These are phyloP conservation scores for Myripristis murdjan DNA, from an alignment of 2,797 vertebrate genomes.

Conservation along the genomic window DNA sequence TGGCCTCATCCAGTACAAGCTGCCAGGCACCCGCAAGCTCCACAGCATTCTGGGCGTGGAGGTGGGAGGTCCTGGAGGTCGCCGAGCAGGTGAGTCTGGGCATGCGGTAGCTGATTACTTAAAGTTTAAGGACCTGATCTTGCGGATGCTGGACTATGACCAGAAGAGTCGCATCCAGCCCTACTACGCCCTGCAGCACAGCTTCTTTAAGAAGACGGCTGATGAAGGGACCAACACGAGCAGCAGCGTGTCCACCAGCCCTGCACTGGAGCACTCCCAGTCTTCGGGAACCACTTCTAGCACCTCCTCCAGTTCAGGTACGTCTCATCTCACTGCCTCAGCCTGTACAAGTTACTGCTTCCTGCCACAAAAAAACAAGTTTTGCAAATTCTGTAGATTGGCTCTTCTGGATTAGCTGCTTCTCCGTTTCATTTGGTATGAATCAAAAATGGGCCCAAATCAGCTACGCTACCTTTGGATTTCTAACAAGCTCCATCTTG, in stretches of 20 bases:
- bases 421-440: no score
- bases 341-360: no score
- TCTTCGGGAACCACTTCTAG: constrained; percentile 99
- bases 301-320: constrained; percentile 99
- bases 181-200: constrained; percentile 99
- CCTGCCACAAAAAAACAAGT: no score
- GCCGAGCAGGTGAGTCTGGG: constrained; percentile 96
- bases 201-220: constrained; percentile 99
- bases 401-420: no score
- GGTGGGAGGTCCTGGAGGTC: constrained; percentile 97
- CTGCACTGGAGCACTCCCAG: constrained; percentile 98
- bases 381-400: no score
- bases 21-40: constrained; percentile 94
- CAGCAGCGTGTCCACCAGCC: constrained; percentile 98
- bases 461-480: no score
- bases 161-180: constrained; percentile 99
- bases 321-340: neutral
- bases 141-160: constrained; percentile 99
- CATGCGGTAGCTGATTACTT: constrained; percentile 99
- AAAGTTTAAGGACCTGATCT: constrained; percentile 99
- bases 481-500: no score
- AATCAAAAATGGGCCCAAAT: no score
- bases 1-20: constrained; percentile 91
- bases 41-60: constrained; percentile 98
- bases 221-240: constrained; percentile 99